Evolutionary conservation across 2,797 vertebrate genomes (phyloP).

Genomic region (Tauraco hartlaubi): DNA sequence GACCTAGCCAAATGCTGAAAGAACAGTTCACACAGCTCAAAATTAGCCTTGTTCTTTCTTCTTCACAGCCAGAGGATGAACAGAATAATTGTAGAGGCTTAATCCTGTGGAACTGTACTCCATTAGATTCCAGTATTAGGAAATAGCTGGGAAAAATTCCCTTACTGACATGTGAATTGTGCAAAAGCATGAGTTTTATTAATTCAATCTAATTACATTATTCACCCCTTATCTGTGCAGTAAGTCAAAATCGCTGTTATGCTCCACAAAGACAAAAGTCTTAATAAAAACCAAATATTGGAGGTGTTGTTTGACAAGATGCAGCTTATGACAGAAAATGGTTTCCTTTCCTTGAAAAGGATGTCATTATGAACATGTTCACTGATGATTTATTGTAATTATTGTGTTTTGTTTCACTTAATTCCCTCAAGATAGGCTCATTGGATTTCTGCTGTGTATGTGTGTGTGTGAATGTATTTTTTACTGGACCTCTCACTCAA

Average conservation of each 20-base stretch:
- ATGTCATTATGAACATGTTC: not conserved
- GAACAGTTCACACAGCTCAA: not conserved
- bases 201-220: slow-evolving; percentile 46
- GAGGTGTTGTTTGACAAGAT: slow-evolving; percentile 52
- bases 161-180: not conserved
- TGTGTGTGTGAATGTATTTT: not conserved
- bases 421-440: not conserved
- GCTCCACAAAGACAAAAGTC: not conserved
- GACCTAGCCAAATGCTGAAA: not conserved
- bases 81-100: not conserved
- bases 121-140: not conserved
- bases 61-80: not conserved
- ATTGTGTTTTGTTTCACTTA: slow-evolving; percentile 51
- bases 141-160: slow-evolving; percentile 33
- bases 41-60: slow-evolving; percentile 19
- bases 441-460: not conserved
- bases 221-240: slow-evolving; percentile 22
- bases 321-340: slow-evolving; percentile 37
- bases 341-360: slow-evolving; percentile 6
- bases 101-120: not conserved
- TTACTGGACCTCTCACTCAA: slow-evolving; percentile 11
- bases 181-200: slow-evolving; percentile 30
- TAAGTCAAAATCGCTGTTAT: slow-evolving; percentile 15
- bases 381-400: slow-evolving; percentile 42
- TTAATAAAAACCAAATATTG: slow-evolving; percentile 2